phyloP scores from a whole-genome alignment of 92 coral and sea anemone species.

The Blastomussa wellsi region DNA sequence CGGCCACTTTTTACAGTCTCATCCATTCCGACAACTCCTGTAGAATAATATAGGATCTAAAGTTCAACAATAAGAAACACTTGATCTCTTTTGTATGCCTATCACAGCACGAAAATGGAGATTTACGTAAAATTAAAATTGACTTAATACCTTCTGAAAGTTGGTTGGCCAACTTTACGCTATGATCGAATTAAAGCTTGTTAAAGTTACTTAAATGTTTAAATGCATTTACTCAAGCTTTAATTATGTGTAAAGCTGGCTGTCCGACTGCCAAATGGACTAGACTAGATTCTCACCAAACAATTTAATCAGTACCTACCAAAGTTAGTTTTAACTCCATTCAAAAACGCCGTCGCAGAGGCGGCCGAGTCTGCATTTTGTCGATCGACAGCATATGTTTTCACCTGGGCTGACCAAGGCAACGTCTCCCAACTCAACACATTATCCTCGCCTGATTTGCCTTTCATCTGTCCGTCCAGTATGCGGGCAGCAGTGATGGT shows the following conservation, averaged over 20 bases:
- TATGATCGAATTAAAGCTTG: too few species aligned
- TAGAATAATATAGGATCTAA: not conserved
- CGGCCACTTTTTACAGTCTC: constrained; percentile 62
- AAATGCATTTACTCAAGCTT: too few species aligned
- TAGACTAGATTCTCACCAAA: too few species aligned
- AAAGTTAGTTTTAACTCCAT: constrained; percentile 73
- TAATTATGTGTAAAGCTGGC: too few species aligned
- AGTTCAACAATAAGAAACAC: not conserved
- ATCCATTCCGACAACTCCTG: constrained; percentile 74
- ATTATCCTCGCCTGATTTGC: constrained; percentile 79
- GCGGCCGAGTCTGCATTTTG: constrained; percentile 85
- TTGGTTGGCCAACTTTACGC: too few species aligned
- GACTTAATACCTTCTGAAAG: too few species aligned
- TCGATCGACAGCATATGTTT: constrained; percentile 73
- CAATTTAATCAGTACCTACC: constrained; percentile 58
- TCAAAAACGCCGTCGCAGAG: constrained; percentile 81
- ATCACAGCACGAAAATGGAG: too few species aligned
- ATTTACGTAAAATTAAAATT: too few species aligned
- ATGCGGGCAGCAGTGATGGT: constrained; percentile 74
- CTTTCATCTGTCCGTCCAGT: constrained; percentile 67
- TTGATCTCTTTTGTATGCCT: not conserved
- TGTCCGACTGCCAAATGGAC: too few species aligned
- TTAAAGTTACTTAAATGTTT: too few species aligned
- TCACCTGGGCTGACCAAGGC: constrained; percentile 73
- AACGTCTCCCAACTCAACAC: constrained; percentile 73